Conservation (phyloP, 2,113 vertebrate species). For the Chionis minor region DNA sequence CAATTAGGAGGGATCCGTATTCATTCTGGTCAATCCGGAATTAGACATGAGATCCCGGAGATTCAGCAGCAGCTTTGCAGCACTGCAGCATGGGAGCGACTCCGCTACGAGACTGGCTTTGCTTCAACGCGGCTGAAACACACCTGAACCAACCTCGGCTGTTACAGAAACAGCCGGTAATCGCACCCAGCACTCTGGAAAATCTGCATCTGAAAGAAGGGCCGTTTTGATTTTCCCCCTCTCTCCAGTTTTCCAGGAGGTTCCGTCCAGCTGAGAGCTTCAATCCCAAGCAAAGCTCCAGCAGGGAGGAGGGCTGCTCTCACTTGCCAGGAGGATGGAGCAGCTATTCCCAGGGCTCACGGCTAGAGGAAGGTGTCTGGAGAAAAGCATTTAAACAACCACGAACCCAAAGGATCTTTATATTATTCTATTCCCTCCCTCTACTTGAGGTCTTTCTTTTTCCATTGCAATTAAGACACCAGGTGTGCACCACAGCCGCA, state of each 20-base stretch:
- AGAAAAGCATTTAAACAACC: background rate
- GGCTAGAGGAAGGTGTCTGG: background rate
- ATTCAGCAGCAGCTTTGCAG: background rate
- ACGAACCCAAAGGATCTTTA: background rate
- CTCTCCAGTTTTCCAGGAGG: background rate
- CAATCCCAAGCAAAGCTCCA: background rate
- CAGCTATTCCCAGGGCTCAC: background rate
- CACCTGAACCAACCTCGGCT: background rate
- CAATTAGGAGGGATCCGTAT: conserved; percentile 12
- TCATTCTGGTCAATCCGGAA: background rate
- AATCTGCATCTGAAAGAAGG: background rate
- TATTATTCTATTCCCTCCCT: background rate
- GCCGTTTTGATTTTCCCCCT: background rate
- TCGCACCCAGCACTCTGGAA: background rate
- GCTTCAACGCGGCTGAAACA: background rate
- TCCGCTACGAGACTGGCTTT: background rate
- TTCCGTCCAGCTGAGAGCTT: background rate
- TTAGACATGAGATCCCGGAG: background rate
- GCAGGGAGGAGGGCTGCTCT: background rate
- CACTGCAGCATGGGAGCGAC: background rate
- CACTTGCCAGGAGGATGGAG: background rate
- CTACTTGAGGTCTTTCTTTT: background rate
- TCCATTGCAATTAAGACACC: background rate
- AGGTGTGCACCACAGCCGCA: fast-evolving
- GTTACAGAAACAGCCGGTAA: background rate